Percentiles rank a stretch among this genome's conserved stretches.
Conservation (phyloP, 37 sponge, comb jelly and placozoan genomes). For the Axinella damicornis region DNA sequence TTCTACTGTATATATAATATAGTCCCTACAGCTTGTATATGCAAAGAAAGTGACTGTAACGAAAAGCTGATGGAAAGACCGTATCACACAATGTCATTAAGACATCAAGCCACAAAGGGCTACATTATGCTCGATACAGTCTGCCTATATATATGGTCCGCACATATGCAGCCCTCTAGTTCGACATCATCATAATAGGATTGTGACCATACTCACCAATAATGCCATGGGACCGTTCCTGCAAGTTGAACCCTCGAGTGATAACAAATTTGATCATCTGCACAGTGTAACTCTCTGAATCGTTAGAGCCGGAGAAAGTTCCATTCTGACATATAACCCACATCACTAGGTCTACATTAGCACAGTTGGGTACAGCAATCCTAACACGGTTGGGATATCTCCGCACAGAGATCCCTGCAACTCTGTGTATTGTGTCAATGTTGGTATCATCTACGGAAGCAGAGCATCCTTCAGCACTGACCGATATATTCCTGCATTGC, state of each 20-base stretch:
- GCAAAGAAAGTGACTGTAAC: no score
- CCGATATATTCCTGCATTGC: conserved; percentile 38
- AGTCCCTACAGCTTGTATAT: no score
- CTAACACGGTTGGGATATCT: conserved; percentile 53
- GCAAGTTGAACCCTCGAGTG: conserved; percentile 64
- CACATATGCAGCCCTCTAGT: background rate
- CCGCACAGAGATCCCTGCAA: conserved; percentile 2
- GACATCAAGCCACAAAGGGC: no score
- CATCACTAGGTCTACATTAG: conserved; percentile 64
- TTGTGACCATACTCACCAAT: conserved; percentile 16
- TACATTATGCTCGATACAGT: background rate
- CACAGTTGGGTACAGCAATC: conserved; percentile 81
- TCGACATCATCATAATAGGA: no score
- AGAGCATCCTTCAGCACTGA: conserved; percentile 33
- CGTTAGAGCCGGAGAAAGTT: background rate
- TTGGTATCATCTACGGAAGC: conserved; percentile 5
- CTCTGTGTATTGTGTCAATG: background rate
- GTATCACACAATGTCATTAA: no score
- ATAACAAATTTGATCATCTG: conserved; percentile 75
- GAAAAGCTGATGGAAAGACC: no score
- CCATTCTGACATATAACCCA: conserved; percentile 73
- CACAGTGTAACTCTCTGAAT: background rate
- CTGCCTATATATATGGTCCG: background rate
- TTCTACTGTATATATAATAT: no score
- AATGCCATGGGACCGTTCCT: conserved; percentile 26